Evolutionary conservation across 2,888 invertebrate species (phyloP), one percentile per base, ranked within the genome.

Genomic region (Elaeidobius kamerunicus): DNA sequence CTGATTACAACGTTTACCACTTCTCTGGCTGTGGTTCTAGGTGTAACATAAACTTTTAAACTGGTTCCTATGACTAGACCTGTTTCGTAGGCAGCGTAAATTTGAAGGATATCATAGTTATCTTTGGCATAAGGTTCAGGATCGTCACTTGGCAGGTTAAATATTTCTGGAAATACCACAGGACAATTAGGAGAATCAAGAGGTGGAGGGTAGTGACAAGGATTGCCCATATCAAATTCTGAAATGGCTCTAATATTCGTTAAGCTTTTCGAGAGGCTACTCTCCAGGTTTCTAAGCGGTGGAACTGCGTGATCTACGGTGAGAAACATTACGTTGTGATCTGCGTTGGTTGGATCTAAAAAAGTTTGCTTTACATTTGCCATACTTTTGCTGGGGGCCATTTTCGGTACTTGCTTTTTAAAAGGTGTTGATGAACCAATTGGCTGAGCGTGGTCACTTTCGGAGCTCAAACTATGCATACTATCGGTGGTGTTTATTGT

Each of bases 1-100:
- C n/a, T n/a, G n/a, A 98, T 91, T 16, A 98, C 95, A 57, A 97
- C 79, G 73, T 94, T 91, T 57, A 98, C 91, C 46, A 98, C 94
- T 75, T 98, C 97, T 12, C 93, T 80, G 0, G 96, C 92, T 0
- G 95, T 91, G 1, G 98, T 98, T 62, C 88, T 82, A 0, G 90
- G 87, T 0, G 93, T 95, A 1, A 98, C 92, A 71, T 95, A 94
- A 2, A 98, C 76, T 65, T 94, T 93, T 27, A 98, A 82, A 63
- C 94, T 93, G 0, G 95, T 95, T 4, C 95, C 96, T 56, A 84
- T 85, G 1, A 94, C 91, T 60, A 98, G 75, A 6, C 97, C 97
- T 0, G 94, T 95, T 62, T 96, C 91, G 72, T 97, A 98, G 0
- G 97, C 96, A 4, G 96, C 95, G 69, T 88, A 96, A 5, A 98